Evolutionary conservation across 2,797 vertebrate genomes (phyloP).

Genomic region (Brachyrhaphis roseni): DNA sequence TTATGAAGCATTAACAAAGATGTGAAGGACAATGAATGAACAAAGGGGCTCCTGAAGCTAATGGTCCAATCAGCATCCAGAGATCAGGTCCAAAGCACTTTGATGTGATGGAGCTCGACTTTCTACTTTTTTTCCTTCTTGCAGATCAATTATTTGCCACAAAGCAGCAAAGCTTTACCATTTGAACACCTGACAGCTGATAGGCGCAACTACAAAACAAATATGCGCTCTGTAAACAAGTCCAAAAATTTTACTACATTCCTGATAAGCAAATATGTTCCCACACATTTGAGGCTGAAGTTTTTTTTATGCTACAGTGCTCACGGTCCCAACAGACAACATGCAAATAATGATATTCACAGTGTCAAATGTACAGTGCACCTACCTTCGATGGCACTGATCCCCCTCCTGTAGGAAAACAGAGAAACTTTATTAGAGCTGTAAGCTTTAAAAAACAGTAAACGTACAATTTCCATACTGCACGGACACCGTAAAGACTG

Average conservation of each 20-base stretch:
- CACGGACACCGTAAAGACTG: neutral
- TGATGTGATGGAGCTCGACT: constrained; percentile 18
- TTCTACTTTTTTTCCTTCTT: constrained; percentile 7
- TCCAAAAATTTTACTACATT: constrained; percentile 28
- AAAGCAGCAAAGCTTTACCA: neutral
- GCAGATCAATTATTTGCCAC: constrained; percentile 8
- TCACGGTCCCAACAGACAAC: constrained; percentile 12
- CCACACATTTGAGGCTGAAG: constrained; percentile 1
- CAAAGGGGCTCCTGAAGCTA: constrained; percentile 68
- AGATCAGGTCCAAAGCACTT: constrained; percentile 9
- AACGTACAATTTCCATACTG: neutral
- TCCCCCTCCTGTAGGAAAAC: constrained; percentile 73
- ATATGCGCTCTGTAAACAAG: neutral
- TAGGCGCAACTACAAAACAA: constrained; percentile 8
- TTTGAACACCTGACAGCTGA: constrained; percentile 17
- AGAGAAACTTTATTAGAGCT: constrained; percentile 15
- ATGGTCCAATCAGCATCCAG: constrained; percentile 43
- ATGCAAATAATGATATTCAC: constrained; percentile 44
- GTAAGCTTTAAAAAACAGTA: neutral
- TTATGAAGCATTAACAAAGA: constrained; percentile 73
- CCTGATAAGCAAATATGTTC: constrained; percentile 58
- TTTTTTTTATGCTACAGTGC: neutral
- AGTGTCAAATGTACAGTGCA: constrained; percentile 20
- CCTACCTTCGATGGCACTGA: constrained; percentile 70
- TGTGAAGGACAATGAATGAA: constrained; percentile 69